Conservation (phyloP, 2,113 vertebrate species). For the Uria lomvia region DNA sequence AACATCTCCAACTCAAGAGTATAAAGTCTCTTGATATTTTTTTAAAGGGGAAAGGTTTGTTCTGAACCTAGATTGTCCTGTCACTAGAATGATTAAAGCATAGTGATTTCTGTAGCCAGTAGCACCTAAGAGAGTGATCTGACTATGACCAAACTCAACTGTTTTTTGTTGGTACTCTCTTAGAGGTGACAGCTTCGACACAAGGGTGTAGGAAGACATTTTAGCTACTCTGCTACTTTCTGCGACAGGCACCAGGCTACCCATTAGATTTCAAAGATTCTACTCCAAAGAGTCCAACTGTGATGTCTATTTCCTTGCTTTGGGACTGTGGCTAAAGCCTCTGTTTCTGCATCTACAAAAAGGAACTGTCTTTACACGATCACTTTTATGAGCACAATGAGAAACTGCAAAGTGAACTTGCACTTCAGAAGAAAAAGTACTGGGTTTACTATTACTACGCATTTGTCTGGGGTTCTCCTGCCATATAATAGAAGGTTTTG, state of each 20-base stretch:
- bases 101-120: background rate
- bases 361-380: background rate
- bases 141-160: background rate
- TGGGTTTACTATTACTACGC: background rate
- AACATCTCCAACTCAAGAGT: background rate
- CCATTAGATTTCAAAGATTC: background rate
- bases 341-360: background rate
- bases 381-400: background rate
- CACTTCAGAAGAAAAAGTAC: background rate
- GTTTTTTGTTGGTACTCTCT: background rate
- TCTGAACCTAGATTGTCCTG: background rate
- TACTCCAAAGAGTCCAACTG: background rate
- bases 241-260: background rate
- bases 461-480: background rate
- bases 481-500: background rate
- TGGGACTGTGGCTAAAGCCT: background rate
- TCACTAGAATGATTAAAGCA: background rate
- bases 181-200: background rate
- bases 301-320: background rate
- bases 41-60: background rate
- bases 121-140: background rate
- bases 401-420: constrained; percentile 18
- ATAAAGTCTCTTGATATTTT: background rate
- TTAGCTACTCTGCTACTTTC: background rate
- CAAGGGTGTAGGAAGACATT: background rate